Conservation (phyloP, 2,797 vertebrate genomes). For the Cyclopterus lumpus region DNA sequence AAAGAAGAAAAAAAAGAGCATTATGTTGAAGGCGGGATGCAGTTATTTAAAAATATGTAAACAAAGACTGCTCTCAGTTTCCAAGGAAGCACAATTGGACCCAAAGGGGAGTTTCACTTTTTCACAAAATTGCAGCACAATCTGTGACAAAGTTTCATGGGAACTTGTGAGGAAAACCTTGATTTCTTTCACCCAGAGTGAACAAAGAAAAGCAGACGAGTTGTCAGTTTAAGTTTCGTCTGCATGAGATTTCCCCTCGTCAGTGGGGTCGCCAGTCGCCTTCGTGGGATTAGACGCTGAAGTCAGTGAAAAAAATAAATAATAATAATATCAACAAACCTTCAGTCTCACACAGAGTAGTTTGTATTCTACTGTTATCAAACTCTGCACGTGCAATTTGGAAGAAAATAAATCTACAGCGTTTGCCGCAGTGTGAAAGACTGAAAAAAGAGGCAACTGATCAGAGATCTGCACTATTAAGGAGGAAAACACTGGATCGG, state of each 20-base stretch:
- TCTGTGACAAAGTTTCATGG: slow-evolving; percentile 5
- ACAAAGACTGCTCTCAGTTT: slow-evolving; percentile 64
- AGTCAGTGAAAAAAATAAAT: slow-evolving; percentile 7
- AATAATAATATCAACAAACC: slow-evolving; percentile 24
- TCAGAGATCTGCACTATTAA: slow-evolving; percentile 30
- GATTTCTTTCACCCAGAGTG: neutral
- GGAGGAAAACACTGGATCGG: slow-evolving; percentile 30
- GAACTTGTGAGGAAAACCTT: slow-evolving; percentile 10
- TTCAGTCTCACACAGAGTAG: slow-evolving; percentile 17
- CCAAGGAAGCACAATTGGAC: slow-evolving; percentile 69
- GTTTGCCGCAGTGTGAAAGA: neutral
- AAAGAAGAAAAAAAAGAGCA: slow-evolving; percentile 4
- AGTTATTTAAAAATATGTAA: slow-evolving; percentile 65
- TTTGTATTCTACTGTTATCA: slow-evolving; percentile 21
- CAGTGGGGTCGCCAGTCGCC: neutral
- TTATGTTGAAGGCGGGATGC: slow-evolving; percentile 24
- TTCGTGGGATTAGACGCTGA: slow-evolving; percentile 16
- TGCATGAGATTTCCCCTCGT: neutral
- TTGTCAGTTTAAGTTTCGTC: neutral
- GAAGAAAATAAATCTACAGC: slow-evolving; percentile 6
- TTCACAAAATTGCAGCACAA: slow-evolving; percentile 43
- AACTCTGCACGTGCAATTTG: slow-evolving; percentile 50
- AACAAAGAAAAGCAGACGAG: neutral
- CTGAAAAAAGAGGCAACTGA: neutral
- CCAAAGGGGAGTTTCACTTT: slow-evolving; percentile 43